Conservation (phyloP, 2,113 vertebrate genomes). For the Myotis yumanensis region DNA sequence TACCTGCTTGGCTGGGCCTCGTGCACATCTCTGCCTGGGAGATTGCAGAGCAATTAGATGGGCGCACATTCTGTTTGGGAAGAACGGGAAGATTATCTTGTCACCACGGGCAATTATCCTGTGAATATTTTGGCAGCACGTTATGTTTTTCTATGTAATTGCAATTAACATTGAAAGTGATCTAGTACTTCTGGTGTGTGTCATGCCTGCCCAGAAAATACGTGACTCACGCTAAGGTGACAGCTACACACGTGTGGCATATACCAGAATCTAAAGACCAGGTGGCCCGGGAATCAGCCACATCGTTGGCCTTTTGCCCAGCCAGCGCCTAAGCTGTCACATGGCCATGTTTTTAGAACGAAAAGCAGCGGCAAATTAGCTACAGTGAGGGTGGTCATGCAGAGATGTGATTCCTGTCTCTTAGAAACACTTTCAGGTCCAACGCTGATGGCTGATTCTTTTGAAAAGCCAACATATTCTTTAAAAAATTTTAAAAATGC, state of each 20-base stretch:
- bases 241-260: background rate
- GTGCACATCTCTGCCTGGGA: background rate
- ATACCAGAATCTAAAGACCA: background rate
- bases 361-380: fast-evolving
- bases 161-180: conserved; percentile 63
- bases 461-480: background rate
- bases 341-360: background rate
- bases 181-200: conserved; percentile 21
- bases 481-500: background rate
- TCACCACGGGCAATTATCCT: conserved; percentile 57
- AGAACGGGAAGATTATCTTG: conserved; percentile 66
- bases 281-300: background rate
- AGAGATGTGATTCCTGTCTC: background rate
- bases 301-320: background rate
- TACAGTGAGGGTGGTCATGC: fast-evolving
- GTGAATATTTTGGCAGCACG: conserved; percentile 64
- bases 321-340: fast-evolving
- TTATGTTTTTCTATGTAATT: conserved; percentile 52
- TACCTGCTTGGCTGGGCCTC: background rate
- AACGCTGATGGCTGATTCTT: fast-evolving
- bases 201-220: background rate
- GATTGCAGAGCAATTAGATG: conserved; percentile 4
- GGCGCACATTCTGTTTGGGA: conserved; percentile 42
- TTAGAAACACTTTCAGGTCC: background rate
- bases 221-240: background rate